Evolutionary conservation across 2,888 invertebrate species (phyloP).

Genomic region (Tipula lateralis): DNA sequence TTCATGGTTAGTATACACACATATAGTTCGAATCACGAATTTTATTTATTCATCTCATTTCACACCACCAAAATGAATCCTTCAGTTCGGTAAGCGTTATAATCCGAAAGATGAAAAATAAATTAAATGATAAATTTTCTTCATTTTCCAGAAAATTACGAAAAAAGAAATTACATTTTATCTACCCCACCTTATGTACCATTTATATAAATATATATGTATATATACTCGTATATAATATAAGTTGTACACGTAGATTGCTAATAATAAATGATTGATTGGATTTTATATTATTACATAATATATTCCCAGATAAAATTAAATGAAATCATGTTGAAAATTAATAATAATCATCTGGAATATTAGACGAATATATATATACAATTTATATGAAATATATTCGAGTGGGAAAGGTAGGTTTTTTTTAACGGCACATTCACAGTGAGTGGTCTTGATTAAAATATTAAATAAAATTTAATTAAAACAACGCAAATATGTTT

Average conservation of each 20-base stretch:
- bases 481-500: neutral
- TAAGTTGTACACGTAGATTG: neutral
- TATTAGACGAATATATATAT: neutral
- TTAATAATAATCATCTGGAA: slow-evolving; percentile 5
- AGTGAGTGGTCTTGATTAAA: neutral
- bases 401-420: neutral
- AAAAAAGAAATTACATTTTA: neutral
- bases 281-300: neutral
- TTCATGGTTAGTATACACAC: neutral
- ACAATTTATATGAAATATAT: neutral
- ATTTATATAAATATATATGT: neutral
- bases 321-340: slow-evolving; percentile 19
- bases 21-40: neutral
- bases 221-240: too few species aligned
- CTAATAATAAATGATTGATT: slow-evolving; percentile 19
- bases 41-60: neutral
- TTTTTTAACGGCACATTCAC: neutral
- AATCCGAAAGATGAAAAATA: neutral
- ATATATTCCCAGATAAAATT: neutral
- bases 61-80: neutral
- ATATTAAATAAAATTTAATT: slow-evolving; percentile 1
- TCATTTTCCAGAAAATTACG: neutral
- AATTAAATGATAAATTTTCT: neutral
- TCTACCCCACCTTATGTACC: neutral
- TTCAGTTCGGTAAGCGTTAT: neutral